Percentiles rank a stretch among this genome's conserved stretches.
These are phyloP conservation scores for Habrosyne pyritoides DNA, from an alignment of 2,888 invertebrate species.

Conservation along the genomic window DNA sequence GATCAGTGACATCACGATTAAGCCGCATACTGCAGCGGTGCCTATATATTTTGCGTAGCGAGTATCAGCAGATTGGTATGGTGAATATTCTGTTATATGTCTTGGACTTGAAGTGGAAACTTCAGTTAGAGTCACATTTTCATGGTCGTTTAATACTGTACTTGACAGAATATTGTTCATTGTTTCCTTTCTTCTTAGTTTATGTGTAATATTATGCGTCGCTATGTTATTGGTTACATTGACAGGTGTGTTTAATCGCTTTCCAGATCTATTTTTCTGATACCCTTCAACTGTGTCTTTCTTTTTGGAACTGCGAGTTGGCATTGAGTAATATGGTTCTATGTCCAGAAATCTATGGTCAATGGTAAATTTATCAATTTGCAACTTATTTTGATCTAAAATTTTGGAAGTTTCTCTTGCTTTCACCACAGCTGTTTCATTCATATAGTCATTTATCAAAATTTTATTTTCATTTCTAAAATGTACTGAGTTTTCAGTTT, in stretches of 20 bases:
- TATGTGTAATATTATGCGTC: constrained; percentile 24
- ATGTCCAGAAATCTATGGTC: constrained; percentile 64
- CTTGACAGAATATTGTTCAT: constrained; percentile 38
- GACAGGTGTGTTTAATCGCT: constrained; percentile 68
- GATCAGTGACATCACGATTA: constrained; percentile 81
- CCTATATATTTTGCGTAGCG: constrained; percentile 77
- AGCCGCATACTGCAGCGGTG: constrained; percentile 81
- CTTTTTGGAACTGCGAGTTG: constrained; percentile 44
- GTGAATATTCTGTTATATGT: constrained; percentile 67
- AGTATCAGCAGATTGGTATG: constrained; percentile 60
- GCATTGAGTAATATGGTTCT: constrained; percentile 42
- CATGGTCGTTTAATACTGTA: constrained; percentile 39
- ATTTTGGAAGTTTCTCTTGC: constrained; percentile 58
- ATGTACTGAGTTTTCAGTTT: constrained; percentile 35
- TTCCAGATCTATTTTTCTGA: constrained; percentile 57
- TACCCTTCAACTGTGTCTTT: constrained; percentile 33
- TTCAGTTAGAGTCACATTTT: constrained; percentile 46
- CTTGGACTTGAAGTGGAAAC: constrained; percentile 52
- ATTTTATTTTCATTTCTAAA: constrained; percentile 53
- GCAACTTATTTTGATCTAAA: constrained; percentile 64
- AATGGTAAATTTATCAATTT: constrained; percentile 59
- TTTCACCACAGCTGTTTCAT: constrained; percentile 57
- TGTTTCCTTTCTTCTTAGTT: constrained; percentile 26
- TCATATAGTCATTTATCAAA: constrained; percentile 50
- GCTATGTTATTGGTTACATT: constrained; percentile 39